phyloP scores from a whole-genome alignment of 2,113 vertebrate species.

The Tetrax tetrax region DNA sequence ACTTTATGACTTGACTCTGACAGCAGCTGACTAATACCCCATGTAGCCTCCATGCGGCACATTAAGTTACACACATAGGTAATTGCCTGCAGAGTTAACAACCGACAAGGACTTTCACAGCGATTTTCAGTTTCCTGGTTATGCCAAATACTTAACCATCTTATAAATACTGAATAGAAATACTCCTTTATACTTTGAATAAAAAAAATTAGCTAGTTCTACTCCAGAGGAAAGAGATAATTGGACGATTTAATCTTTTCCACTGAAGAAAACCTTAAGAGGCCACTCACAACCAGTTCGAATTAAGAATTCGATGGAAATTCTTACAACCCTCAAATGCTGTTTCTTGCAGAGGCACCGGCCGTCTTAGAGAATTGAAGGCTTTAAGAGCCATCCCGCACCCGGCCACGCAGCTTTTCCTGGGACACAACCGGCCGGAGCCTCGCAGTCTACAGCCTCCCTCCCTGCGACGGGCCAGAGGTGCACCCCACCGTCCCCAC shows the following conservation, averaged over 20 bases:
- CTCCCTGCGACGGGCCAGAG: too few relatives aligned
- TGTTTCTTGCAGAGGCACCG: too few relatives aligned
- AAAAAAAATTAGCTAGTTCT: background rate
- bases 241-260: background rate
- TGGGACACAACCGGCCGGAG: accelerated
- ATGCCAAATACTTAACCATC: background rate
- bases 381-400: accelerated
- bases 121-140: background rate
- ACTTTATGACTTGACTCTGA: background rate
- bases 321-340: accelerated
- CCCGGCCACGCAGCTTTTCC: background rate
- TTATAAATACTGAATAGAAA: background rate
- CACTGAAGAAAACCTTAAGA: background rate
- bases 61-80: accelerated
- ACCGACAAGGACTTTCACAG: background rate
- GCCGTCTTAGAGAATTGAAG: accelerated
- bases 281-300: background rate
- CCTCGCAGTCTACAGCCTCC: background rate
- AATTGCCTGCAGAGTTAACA: background rate
- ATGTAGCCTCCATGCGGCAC: accelerated
- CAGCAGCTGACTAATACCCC: background rate
- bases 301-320: too few relatives aligned
- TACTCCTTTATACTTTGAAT: background rate
- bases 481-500: background rate
- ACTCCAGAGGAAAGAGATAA: accelerated